These are phyloP conservation scores for Lottia scabra DNA, from an alignment of 2,888 invertebrate species.

Conservation along the genomic window DNA sequence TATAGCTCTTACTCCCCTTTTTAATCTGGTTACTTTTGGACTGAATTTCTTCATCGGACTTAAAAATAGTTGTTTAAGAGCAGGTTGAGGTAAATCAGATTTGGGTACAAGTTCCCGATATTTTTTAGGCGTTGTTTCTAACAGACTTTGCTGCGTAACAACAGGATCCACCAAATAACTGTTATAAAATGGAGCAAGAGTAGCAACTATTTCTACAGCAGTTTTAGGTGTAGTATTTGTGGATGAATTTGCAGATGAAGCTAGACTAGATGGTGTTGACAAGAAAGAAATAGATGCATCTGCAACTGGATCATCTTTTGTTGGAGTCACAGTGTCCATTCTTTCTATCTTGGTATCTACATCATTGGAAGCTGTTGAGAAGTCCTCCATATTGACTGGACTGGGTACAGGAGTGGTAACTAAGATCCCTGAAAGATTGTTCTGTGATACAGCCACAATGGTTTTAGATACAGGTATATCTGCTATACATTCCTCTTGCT, in stretches of 20 bases:
- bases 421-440: neutral
- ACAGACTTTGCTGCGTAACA: conserved; percentile 21
- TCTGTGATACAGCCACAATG: neutral
- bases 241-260: neutral
- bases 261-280: conserved; percentile 6
- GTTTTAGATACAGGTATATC: neutral
- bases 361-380: neutral
- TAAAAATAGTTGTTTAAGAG: conserved; percentile 18
- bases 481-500: too few species aligned
- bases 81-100: conserved; percentile 31
- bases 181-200: conserved; percentile 39
- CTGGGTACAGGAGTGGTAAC: neutral
- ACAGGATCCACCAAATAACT: conserved; percentile 20
- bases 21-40: conserved; percentile 45
- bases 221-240: conserved; percentile 29
- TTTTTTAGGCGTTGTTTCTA: conserved; percentile 44
- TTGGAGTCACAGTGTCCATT: neutral
- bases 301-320: neutral
- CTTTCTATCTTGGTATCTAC: neutral
- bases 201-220: conserved; percentile 45
- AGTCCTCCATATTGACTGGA: neutral
- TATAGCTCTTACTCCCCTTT: conserved; percentile 57
- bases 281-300: neutral
- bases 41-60: conserved; percentile 13
- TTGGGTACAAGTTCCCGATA: conserved; percentile 12